Conservation (phyloP, 2,888 invertebrate species). For the Sylvicola fuscatus region DNA sequence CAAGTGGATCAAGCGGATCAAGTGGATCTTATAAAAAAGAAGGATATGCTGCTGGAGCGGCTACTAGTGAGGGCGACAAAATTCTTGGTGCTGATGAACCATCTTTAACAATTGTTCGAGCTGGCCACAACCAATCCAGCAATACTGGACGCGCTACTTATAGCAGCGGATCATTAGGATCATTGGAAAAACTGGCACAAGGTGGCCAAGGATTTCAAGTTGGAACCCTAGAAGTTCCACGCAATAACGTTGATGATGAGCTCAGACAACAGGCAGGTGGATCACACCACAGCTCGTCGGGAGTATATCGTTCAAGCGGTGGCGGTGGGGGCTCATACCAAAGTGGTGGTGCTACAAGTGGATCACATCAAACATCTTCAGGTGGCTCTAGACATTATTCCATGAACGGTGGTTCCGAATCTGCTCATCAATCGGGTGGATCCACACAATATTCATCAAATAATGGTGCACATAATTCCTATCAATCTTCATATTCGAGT, state of each 20-base stretch:
- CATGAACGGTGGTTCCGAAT: slow-evolving; percentile 15
- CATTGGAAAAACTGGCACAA: slow-evolving; percentile 11
- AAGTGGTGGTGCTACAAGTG: slow-evolving; percentile 1
- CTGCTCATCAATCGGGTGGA: no score
- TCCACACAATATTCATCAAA: slow-evolving; percentile 4
- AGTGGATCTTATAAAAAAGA: background rate
- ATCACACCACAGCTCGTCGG: slow-evolving; percentile 1
- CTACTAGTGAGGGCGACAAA: slow-evolving; percentile 6
- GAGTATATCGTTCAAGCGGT: slow-evolving; percentile 2
- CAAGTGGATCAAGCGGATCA: background rate
- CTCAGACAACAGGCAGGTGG: slow-evolving; percentile 10
- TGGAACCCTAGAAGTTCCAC: slow-evolving; percentile 16
- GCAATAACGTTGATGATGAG: slow-evolving; percentile 21
- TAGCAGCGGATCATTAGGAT: no score
- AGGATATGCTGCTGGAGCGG: slow-evolving; percentile 2
- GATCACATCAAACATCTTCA: slow-evolving; percentile 5
- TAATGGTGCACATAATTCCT: slow-evolving; percentile 2
- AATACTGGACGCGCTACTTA: no score
- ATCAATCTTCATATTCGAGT: slow-evolving; percentile 12
- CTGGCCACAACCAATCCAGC: no score
- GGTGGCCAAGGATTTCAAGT: slow-evolving; percentile 16
- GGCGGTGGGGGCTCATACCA: slow-evolving; percentile 1
- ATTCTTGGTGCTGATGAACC: slow-evolving; percentile 7
- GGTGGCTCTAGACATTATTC: slow-evolving; percentile 5
- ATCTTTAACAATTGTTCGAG: no score